A percentile compares a stretch with the other conserved stretches of the same genome.
phyloP scores from a whole-genome alignment of 1,140 invertebrate genomes.

The Pogonus chalceus region DNA sequence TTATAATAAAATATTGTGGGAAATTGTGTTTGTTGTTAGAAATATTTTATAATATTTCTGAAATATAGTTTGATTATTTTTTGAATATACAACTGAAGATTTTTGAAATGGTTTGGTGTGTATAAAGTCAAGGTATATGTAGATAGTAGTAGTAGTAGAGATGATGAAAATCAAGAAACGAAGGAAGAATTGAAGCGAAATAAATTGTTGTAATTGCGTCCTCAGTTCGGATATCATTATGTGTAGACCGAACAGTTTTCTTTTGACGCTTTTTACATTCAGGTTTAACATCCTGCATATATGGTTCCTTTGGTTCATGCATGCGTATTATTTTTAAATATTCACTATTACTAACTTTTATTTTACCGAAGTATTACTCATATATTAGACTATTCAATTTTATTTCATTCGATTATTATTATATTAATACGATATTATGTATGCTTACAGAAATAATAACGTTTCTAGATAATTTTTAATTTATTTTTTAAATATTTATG shows the following conservation, averaged over 20 bases:
- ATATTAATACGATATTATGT: no score
- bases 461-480: no score
- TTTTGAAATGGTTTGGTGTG: neutral
- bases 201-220: neutral
- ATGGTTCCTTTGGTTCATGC: neutral
- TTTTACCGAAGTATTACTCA: no score
- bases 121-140: neutral
- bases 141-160: no score
- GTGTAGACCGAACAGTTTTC: conserved; percentile 1
- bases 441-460: no score
- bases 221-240: neutral
- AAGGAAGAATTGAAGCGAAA: neutral
- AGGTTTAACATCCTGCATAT: neutral
- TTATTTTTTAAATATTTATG: no score
- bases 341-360: no score
- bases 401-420: no score
- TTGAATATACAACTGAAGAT: neutral
- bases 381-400: no score
- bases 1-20: neutral
- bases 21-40: neutral
- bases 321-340: no score
- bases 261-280: neutral
- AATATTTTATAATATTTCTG: neutral
- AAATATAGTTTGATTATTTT: neutral
- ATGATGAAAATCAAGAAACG: neutral